phyloP scores from a whole-genome alignment of 2,888 invertebrate genomes.

The Aproaerema taeniolella region DNA sequence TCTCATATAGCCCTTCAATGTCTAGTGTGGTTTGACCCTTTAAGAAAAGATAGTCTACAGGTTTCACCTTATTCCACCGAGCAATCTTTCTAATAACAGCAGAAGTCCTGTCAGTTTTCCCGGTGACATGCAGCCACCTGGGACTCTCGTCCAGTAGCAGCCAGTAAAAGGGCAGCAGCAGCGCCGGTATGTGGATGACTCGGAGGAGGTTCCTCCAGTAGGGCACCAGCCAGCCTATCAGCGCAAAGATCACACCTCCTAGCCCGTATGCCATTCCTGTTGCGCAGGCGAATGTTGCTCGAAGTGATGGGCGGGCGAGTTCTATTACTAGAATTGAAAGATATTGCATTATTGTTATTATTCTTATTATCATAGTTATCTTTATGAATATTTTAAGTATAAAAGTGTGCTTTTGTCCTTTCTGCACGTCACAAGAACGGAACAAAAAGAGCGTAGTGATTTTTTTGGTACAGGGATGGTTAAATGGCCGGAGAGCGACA shows the following conservation, averaged over 20 bases:
- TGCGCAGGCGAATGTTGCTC: slow-evolving; percentile 57
- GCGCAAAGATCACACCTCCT: slow-evolving; percentile 72
- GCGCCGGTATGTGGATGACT: slow-evolving; percentile 80
- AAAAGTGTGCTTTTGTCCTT: no score
- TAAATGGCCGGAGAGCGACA: no score
- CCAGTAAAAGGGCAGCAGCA: slow-evolving; percentile 81
- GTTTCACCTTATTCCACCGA: slow-evolving; percentile 79
- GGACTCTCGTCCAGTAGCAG: slow-evolving; percentile 84
- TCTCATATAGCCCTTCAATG: no score
- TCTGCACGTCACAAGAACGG: no score
- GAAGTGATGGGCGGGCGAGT: slow-evolving; percentile 53
- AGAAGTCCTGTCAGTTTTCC: slow-evolving; percentile 74
- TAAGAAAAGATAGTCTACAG: no score
- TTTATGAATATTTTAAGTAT: no score
- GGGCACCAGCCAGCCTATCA: slow-evolving; percentile 59
- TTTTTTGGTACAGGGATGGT: no score
- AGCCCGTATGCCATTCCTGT: slow-evolving; percentile 67
- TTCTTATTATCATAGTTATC: no score
- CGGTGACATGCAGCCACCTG: slow-evolving; percentile 84
- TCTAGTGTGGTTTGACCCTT: no score
- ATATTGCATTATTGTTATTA: neutral
- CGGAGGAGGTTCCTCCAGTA: slow-evolving; percentile 83
- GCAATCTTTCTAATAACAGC: slow-evolving; percentile 79
- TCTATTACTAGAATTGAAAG: slow-evolving; percentile 47
- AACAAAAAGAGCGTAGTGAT: no score